Base-by-base conservation (phyloP, 2,888 invertebrate genomes). In the Drosophila mettleri region DNA sequence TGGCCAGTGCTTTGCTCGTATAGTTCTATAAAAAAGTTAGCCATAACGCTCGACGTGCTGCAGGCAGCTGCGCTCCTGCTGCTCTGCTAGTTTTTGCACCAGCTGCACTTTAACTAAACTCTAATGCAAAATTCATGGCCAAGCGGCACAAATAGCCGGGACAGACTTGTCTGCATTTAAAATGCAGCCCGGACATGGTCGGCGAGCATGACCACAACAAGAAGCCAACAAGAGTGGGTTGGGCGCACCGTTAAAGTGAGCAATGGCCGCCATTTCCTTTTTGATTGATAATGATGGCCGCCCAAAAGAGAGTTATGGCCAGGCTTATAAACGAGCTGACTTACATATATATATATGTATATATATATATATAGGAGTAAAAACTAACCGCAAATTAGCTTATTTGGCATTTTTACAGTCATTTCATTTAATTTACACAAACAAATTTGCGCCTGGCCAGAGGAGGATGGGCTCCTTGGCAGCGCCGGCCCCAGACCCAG, bases 341-440 rank as follows among this genome's bases (percentile, higher is more conserved):
- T 48, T 12, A 6, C 45, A 63, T 54, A 48, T 29, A 39, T 33
- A 38, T 20, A 54, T 51, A 33, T 20, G 8, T 10, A 34, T 38
- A 29, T 62, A 12, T 20, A 36, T 12, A 58, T 27, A 12, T 36
- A n/a, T 33, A 8, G 2, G n/a, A 12, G 55, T 63, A 45, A 72
- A 82, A 88, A 86, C 78, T 84, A 86, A 85, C 84, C 84, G 85
- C 84, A 85, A 85, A 85, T 85, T 86, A 85, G 84, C 89, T 85
- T 85, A 88, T 88, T 85, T 85, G 87, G 84, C 85, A 85, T 82
- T 87, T 86, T 86, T 89, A 86, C 89, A 89, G 89, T 78, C 89
- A 71, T 86, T 86, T 89, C 85, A 86, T 86, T 86, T 86, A 86
- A 86, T 86, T 86, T 87, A 76, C 82, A 86, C 89, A 89, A 85